Percentiles rank a stretch among this genome's conserved stretches.
Evolutionary conservation across 2,113 vertebrate species (phyloP).

Genomic region (Raphicerus campestris): DNA sequence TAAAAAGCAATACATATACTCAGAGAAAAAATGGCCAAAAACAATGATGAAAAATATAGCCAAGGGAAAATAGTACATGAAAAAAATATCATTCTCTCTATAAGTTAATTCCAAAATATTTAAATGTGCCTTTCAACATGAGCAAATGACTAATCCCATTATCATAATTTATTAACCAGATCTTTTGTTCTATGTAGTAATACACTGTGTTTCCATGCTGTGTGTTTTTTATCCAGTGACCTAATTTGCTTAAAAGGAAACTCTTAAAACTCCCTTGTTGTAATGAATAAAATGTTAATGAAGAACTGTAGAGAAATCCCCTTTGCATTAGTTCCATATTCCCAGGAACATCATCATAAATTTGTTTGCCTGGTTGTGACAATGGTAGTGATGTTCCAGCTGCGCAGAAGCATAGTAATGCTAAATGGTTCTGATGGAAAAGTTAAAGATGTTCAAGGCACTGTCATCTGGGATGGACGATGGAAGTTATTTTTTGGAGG

Average conservation of each 20-base stretch:
- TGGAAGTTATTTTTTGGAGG: constrained; percentile 74
- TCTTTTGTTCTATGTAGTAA: constrained; percentile 84
- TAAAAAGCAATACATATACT: constrained; percentile 55
- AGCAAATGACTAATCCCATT: constrained; percentile 79
- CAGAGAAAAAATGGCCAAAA: constrained; percentile 59
- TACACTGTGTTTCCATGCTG: constrained; percentile 82
- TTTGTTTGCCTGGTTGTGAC: constrained; percentile 86
- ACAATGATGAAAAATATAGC: constrained; percentile 42
- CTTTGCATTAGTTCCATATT: constrained; percentile 83
- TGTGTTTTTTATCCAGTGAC: constrained; percentile 83
- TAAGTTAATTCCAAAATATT: constrained; percentile 78
- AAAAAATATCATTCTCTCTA: constrained; percentile 65
- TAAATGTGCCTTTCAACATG: constrained; percentile 79
- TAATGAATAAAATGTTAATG: constrained; percentile 88
- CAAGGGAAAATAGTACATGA: constrained; percentile 62
- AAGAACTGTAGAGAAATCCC: constrained; percentile 85
- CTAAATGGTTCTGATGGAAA: constrained; percentile 83
- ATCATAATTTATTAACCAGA: constrained; percentile 88
- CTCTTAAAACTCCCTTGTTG: constrained; percentile 84
- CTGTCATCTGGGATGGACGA: constrained; percentile 78
- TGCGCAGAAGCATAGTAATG: constrained; percentile 75
- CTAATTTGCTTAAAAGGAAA: constrained; percentile 88
- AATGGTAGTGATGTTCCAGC: constrained; percentile 79
- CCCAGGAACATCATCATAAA: constrained; percentile 86
- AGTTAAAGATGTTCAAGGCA: constrained; percentile 82